A percentile compares a stretch with the other conserved stretches of the same genome.
Evolutionary conservation across 2,113 vertebrate species (phyloP).

Genomic region (Mohoua ochrocephala): DNA sequence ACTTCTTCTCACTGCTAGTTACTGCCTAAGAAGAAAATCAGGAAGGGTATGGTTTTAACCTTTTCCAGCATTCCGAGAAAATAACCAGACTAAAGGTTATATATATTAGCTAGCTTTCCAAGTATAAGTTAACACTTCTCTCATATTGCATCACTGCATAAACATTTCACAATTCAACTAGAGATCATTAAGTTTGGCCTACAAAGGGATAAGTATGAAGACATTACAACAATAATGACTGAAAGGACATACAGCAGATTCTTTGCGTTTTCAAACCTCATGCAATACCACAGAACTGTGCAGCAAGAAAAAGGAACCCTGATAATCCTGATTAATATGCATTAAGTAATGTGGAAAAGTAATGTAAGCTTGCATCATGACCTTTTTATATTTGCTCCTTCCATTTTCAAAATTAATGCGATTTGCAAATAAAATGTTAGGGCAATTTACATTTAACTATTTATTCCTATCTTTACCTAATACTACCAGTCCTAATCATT

Average conservation of each 20-base stretch:
- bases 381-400: not conserved
- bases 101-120: not conserved
- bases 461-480: not conserved
- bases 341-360: not conserved
- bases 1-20: not conserved
- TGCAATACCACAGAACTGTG: not conserved
- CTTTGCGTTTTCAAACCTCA: not conserved
- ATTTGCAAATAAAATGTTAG: not conserved
- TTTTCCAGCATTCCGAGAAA: constrained; percentile 13
- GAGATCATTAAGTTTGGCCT: not conserved
- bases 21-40: not conserved
- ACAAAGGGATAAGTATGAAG: not conserved
- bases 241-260: not conserved
- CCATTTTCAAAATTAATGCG: not conserved
- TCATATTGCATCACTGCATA: constrained; percentile 8
- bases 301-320: not conserved
- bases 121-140: constrained; percentile 24
- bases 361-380: not conserved
- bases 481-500: not conserved
- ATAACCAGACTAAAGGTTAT: constrained; percentile 11
- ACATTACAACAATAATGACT: not conserved
- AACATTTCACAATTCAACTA: constrained; percentile 7
- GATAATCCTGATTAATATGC: not conserved
- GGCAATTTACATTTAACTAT: not conserved
- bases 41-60: not conserved